Conservation (phyloP, 1,140 invertebrate species). For the Drosophila nigrodunni region DNA sequence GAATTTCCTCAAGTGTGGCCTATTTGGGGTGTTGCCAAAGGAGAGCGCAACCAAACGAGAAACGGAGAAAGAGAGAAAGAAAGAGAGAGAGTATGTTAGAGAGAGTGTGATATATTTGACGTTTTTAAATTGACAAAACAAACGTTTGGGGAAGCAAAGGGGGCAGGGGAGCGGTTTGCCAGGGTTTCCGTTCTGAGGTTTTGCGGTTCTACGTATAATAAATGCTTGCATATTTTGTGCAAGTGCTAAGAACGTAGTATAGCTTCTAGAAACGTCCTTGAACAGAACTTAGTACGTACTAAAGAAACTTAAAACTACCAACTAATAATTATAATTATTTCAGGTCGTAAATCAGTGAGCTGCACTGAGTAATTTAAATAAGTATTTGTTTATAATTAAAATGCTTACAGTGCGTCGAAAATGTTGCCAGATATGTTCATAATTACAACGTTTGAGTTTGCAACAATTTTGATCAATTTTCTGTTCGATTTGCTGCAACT, state of each 20-base stretch:
- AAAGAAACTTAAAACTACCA: neutral
- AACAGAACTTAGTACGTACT: neutral
- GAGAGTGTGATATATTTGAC: constrained; percentile 20
- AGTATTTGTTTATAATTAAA: too few species aligned
- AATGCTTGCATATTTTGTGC: constrained; percentile 18
- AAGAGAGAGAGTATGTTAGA: neutral
- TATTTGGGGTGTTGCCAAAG: constrained; percentile 33
- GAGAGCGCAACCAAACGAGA: neutral
- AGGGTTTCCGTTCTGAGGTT: constrained; percentile 2
- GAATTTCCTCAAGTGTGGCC: constrained; percentile 88
- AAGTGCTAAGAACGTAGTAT: constrained; percentile 7
- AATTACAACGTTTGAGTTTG: constrained; percentile 63
- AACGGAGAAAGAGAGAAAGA: constrained; percentile 2
- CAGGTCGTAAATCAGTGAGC: too few species aligned
- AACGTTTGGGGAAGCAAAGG: constrained; percentile 16
- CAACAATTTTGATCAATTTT: constrained; percentile 62
- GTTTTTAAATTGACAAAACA: constrained; percentile 66
- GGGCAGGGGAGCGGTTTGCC: neutral
- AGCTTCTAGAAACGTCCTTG: neutral
- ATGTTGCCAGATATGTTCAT: constrained; percentile 72
- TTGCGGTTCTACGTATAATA: constrained; percentile 8
- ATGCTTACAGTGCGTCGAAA: constrained; percentile 69
- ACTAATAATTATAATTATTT: neutral
- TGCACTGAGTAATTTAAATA: neutral
- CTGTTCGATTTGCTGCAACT: constrained; percentile 16